Evolutionary conservation across 2,888 invertebrate genomes (phyloP).

Genomic region (Eilema sororculum): DNA sequence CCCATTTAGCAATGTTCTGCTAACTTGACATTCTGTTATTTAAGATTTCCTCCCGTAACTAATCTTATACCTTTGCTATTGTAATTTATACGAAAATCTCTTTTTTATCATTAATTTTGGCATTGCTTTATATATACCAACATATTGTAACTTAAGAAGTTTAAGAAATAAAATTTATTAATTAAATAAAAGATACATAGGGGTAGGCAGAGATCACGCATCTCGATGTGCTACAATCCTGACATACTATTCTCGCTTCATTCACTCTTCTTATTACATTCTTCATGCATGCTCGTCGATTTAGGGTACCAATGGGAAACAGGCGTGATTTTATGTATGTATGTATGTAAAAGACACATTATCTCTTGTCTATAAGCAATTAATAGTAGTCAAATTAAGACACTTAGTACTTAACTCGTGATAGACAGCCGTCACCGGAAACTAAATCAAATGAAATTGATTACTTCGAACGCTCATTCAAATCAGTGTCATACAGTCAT

Average conservation of each 20-base stretch:
- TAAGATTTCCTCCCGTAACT: slow-evolving; percentile 28
- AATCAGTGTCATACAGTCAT: slow-evolving; percentile 83
- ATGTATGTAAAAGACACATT: no score
- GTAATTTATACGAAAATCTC: no score
- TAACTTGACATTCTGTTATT: slow-evolving; percentile 48
- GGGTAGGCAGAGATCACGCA: no score
- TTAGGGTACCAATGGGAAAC: no score
- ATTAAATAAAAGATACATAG: no score
- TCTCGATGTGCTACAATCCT: no score
- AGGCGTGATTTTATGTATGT: no score
- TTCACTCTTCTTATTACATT: no score
- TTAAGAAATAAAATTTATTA: no score
- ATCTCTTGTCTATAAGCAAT: not conserved
- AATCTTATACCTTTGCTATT: not conserved
- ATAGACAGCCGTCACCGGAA: slow-evolving; percentile 64
- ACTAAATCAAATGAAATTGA: slow-evolving; percentile 69
- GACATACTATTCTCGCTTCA: no score
- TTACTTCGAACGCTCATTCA: slow-evolving; percentile 78
- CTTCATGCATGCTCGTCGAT: no score
- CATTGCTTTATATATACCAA: not conserved
- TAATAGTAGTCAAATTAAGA: slow-evolving; percentile 21
- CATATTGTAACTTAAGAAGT: not conserved
- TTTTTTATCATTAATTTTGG: no score
- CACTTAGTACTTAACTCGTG: slow-evolving; percentile 36
- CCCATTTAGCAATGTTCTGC: slow-evolving; percentile 65